A percentile compares a stretch with the other conserved stretches of the same genome.
Conservation (phyloP, 2,797 vertebrate genomes). For the Mus minutoides region DNA sequence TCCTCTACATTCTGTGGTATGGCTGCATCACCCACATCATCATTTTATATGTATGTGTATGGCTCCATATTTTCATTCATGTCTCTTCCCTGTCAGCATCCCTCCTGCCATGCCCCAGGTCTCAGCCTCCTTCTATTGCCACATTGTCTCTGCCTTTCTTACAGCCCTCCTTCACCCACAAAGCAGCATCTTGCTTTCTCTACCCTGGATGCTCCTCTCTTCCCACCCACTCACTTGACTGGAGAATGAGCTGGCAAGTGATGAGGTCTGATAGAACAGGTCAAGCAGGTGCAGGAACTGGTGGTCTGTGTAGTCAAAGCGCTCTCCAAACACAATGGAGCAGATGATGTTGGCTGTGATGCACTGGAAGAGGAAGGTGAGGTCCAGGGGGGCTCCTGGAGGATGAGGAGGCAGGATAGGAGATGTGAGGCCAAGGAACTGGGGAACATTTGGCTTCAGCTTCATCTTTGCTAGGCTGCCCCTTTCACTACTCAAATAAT, state of each 20-base stretch:
- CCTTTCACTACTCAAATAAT: neutral
- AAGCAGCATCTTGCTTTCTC: neutral
- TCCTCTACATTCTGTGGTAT: neutral
- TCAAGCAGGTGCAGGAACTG: slow-evolving; percentile 79
- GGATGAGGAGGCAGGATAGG: rapidly evolving
- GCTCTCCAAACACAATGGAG: slow-evolving; percentile 84
- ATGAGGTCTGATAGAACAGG: slow-evolving; percentile 61
- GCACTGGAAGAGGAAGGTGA: slow-evolving; percentile 52
- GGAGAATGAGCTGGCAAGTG: slow-evolving; percentile 18
- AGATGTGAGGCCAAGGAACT: no score
- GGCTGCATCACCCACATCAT: neutral
- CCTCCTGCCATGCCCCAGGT: neutral
- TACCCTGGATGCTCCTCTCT: neutral
- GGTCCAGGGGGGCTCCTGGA: slow-evolving; percentile 46
- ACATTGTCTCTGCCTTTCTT: neutral
- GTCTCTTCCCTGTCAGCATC: neutral
- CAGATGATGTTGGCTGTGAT: slow-evolving; percentile 85
- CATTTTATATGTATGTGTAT: neutral
- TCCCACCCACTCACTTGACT: slow-evolving; percentile 66
- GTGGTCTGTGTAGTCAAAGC: slow-evolving; percentile 82
- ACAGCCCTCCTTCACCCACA: neutral
- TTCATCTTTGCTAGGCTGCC: neutral
- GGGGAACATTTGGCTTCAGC: neutral
- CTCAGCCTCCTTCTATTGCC: no score
- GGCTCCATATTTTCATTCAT: no score